These are phyloP conservation scores for Bettongia penicillata DNA, from an alignment of 2,113 vertebrate species.

Conservation along the genomic window DNA sequence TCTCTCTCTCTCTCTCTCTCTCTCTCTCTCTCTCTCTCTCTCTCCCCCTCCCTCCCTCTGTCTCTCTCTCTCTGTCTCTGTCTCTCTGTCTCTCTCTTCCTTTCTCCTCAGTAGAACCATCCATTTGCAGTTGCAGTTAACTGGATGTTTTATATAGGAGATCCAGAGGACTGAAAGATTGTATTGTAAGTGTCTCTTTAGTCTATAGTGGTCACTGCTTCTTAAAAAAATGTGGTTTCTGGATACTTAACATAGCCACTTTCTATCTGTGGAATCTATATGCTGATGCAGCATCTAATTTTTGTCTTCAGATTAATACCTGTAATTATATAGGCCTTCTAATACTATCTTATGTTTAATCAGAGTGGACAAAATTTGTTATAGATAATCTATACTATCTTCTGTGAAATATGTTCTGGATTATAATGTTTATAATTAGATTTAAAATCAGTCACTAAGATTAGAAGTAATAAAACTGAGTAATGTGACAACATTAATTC, in stretches of 20 bases:
- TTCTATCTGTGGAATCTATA: not conserved
- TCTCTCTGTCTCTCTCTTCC: too few species aligned
- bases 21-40: too few species aligned
- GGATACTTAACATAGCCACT: not conserved
- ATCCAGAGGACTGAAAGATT: not conserved
- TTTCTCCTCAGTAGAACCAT: not conserved
- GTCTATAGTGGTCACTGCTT: not conserved
- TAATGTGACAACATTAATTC: slow-evolving; percentile 28
- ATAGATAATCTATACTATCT: not conserved
- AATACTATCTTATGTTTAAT: not conserved
- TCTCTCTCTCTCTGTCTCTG: not conserved
- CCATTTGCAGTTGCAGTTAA: not conserved
- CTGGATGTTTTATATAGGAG: not conserved
- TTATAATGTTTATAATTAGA: slow-evolving; percentile 35
- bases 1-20: too few species aligned
- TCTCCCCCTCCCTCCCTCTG: too few species aligned
- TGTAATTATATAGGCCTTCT: not conserved
- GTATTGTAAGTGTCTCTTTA: not conserved
- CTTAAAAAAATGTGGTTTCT: slow-evolving; percentile 10
- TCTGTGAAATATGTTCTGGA: not conserved
- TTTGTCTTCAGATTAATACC: slow-evolving; percentile 35
- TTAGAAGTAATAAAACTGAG: slow-evolving; percentile 24
- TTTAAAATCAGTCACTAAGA: slow-evolving; percentile 37
- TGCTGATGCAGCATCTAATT: not conserved
- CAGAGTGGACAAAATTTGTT: not conserved